Evolutionary conservation across 2,888 invertebrate genomes (phyloP).

Genomic region (Macrosoma leucophasiata): DNA sequence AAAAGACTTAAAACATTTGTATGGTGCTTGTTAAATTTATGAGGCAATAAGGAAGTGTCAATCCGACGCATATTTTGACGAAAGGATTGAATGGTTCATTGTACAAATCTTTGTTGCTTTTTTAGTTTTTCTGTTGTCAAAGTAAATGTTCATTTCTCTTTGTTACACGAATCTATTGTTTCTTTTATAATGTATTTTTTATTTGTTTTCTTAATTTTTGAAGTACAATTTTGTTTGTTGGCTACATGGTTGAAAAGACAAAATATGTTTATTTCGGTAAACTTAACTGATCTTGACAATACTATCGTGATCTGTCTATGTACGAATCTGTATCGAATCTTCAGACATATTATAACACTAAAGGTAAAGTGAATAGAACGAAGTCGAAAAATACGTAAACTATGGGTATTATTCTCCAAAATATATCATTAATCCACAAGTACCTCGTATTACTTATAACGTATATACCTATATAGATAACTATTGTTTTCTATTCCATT

Average conservation of each 20-base stretch:
- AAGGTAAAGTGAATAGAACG: too few relatives aligned
- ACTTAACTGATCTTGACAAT: not conserved
- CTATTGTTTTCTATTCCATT: too few relatives aligned
- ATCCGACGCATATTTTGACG: constrained; percentile 63
- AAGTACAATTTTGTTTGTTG: constrained; percentile 44
- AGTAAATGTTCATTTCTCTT: constrained; percentile 51
- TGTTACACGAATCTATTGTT: constrained; percentile 57
- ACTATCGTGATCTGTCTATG: too few relatives aligned
- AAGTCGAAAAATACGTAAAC: too few relatives aligned
- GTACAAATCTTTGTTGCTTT: constrained; percentile 52
- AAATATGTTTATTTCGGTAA: too few relatives aligned
- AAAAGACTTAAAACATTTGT: constrained; percentile 36
- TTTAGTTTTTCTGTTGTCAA: constrained; percentile 47
- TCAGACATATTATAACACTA: too few relatives aligned
- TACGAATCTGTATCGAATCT: too few relatives aligned
- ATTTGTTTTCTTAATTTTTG: constrained; percentile 60
- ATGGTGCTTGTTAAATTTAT: constrained; percentile 59
- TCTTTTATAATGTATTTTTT: constrained; percentile 51
- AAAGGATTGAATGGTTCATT: constrained; percentile 70
- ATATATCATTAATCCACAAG: too few relatives aligned
- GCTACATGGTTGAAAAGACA: too few relatives aligned
- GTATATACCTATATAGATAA: too few relatives aligned
- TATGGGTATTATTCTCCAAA: too few relatives aligned
- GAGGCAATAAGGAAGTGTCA: constrained; percentile 71
- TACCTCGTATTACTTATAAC: too few relatives aligned